These are phyloP conservation scores for Oreohelix idahoensis DNA, from an alignment of 1,140 invertebrate genomes.

Conservation along the genomic window DNA sequence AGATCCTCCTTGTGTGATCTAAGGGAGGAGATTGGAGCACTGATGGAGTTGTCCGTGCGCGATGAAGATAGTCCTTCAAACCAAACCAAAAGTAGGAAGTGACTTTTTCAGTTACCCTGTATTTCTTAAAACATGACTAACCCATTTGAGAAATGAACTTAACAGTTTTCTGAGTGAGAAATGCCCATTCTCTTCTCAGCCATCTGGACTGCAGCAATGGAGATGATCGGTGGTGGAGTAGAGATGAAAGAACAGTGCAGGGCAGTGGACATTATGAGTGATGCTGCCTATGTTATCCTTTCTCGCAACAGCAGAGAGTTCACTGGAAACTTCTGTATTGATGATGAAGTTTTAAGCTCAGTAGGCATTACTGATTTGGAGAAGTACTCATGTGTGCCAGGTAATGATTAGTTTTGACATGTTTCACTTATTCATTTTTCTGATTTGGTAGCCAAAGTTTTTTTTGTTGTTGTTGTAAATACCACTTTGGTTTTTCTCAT, in stretches of 20 bases:
- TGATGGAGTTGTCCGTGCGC: too few species aligned
- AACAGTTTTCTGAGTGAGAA: too few species aligned
- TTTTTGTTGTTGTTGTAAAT: too few species aligned
- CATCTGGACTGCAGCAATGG: constrained; percentile 95
- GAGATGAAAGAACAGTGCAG: constrained; percentile 79
- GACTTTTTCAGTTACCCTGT: too few species aligned
- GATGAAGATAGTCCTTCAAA: too few species aligned
- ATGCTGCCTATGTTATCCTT: constrained; percentile 94
- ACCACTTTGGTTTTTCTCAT: too few species aligned
- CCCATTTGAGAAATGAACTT: too few species aligned
- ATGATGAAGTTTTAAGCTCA: constrained; percentile 90
- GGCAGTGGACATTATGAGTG: constrained; percentile 92
- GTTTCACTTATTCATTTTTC: neutral
- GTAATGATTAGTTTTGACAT: too few species aligned
- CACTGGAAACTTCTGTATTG: constrained; percentile 94
- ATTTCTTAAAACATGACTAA: too few species aligned
- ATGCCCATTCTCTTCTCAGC: constrained; percentile 75
- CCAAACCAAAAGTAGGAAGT: too few species aligned
- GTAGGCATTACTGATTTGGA: constrained; percentile 83
- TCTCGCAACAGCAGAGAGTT: constrained; percentile 82
- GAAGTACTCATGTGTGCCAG: constrained; percentile 82
- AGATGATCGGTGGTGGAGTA: constrained; percentile 87
- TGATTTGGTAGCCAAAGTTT: neutral
- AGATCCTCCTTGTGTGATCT: too few species aligned
- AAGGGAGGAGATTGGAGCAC: too few species aligned